Percentiles rank a stretch among this genome's conserved stretches.
Conservation (phyloP, 2,888 invertebrate species). For the Osedax frankpressi region DNA sequence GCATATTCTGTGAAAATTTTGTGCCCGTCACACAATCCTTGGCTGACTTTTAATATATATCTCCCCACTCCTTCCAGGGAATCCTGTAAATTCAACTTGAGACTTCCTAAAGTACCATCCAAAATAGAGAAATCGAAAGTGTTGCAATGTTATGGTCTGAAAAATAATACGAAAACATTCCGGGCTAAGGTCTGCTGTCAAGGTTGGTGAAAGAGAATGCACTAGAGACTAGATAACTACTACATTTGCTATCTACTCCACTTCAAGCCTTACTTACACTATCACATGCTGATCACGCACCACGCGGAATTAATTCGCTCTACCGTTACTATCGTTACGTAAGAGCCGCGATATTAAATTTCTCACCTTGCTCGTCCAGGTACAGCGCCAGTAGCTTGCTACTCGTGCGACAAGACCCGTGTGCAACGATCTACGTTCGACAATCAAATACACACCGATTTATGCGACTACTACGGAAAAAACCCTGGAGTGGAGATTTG, state of each 20-base stretch:
- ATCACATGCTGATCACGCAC: too few relatives aligned
- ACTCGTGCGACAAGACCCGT: background rate
- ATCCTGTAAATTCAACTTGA: background rate
- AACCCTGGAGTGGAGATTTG: too few relatives aligned
- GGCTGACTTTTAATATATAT: background rate
- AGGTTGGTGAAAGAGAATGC: background rate
- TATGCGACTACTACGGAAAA: slow-evolving; percentile 2
- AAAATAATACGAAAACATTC: background rate
- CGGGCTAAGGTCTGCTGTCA: slow-evolving; percentile 13
- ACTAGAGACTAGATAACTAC: too few relatives aligned
- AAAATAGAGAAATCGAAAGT: slow-evolving; percentile 3
- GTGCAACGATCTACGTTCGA: background rate
- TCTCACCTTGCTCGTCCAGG: too few relatives aligned
- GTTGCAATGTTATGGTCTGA: background rate
- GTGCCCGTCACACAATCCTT: too few relatives aligned
- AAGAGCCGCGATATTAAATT: too few relatives aligned
- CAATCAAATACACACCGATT: background rate
- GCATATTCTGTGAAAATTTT: too few relatives aligned
- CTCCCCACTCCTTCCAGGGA: background rate
- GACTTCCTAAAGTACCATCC: background rate
- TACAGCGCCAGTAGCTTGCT: background rate
- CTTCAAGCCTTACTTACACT: too few relatives aligned
- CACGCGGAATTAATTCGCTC: too few relatives aligned
- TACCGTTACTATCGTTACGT: too few relatives aligned
- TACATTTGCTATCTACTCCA: too few relatives aligned